phyloP scores from a whole-genome alignment of 2,797 vertebrate genomes.

The Lepilemur septentrionalis region DNA sequence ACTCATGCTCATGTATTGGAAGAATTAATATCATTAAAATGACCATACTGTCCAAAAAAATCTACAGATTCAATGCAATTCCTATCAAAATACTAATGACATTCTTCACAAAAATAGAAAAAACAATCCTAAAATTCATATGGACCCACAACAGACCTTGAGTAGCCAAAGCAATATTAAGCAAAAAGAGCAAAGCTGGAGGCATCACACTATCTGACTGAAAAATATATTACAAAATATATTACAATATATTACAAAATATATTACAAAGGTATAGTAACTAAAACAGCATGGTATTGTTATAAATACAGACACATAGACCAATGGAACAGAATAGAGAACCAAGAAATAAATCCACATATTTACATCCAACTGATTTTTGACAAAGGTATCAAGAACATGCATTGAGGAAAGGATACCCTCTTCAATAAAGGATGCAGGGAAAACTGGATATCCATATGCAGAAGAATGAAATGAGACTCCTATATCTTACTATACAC shows the following conservation, averaged over 20 bases:
- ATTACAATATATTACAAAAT: not conserved
- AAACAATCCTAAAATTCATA: not conserved
- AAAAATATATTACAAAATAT: not conserved
- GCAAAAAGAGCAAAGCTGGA: not conserved
- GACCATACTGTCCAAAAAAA: not conserved
- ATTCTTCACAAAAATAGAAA: not conserved
- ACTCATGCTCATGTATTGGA: not conserved
- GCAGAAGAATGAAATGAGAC: not conserved
- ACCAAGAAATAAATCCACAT: not conserved
- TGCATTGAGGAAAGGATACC: not conserved
- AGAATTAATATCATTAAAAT: not conserved
- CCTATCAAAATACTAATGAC: not conserved
- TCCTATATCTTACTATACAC: not conserved
- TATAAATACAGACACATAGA: not conserved
- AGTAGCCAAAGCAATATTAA: not conserved
- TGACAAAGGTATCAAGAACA: not conserved
- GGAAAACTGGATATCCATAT: not conserved
- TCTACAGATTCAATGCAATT: not conserved
- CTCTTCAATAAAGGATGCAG: not conserved
- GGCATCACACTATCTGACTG: not conserved
- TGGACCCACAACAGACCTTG: not conserved
- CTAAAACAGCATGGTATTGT: not conserved
- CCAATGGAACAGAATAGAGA: not conserved
- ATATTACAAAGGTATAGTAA: not conserved
- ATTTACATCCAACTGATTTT: not conserved